Evolutionary conservation across 1,140 invertebrate genomes (phyloP).

Genomic region (Dendroctonus ponderosae): DNA sequence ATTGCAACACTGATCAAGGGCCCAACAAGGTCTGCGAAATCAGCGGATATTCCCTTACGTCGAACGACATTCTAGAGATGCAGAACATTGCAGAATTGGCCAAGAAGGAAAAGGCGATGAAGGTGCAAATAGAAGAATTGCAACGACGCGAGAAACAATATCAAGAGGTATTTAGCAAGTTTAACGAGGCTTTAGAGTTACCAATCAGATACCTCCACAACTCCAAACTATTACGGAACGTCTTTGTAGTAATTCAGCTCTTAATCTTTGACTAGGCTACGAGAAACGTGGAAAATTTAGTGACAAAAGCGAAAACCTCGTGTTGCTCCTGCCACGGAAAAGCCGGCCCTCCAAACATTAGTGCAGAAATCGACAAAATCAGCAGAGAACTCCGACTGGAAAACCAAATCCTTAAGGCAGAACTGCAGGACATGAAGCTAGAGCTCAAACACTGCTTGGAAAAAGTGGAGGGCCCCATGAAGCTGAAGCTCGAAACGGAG

Average conservation of each 20-base stretch:
- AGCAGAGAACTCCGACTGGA: constrained; percentile 39
- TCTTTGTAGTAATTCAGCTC: neutral
- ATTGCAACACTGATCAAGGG: constrained; percentile 12
- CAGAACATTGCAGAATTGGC: constrained; percentile 32
- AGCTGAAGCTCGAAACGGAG: constrained; percentile 36
- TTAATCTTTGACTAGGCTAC: neutral
- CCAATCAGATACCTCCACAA: neutral
- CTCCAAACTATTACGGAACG: neutral
- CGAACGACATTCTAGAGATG: constrained; percentile 28
- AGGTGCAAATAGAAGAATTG: constrained; percentile 18
- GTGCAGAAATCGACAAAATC: constrained; percentile 32
- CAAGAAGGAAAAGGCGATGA: constrained; percentile 21
- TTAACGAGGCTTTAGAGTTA: no score
- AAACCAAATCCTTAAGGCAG: constrained; percentile 40
- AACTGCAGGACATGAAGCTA: constrained; percentile 41
- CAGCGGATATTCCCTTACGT: constrained; percentile 21
- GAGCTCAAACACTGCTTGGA: constrained; percentile 45
- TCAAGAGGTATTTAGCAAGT: constrained; percentile 18
- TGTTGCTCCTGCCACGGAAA: constrained; percentile 18
- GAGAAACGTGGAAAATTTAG: constrained; percentile 26
- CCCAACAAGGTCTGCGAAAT: constrained; percentile 3
- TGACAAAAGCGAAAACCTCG: neutral
- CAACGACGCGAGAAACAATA: constrained; percentile 13
- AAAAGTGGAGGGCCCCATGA: constrained; percentile 42
- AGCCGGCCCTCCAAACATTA: neutral